These are phyloP conservation scores for Sesia apiformis DNA, from an alignment of 2,888 invertebrate species.

Conservation along the genomic window DNA sequence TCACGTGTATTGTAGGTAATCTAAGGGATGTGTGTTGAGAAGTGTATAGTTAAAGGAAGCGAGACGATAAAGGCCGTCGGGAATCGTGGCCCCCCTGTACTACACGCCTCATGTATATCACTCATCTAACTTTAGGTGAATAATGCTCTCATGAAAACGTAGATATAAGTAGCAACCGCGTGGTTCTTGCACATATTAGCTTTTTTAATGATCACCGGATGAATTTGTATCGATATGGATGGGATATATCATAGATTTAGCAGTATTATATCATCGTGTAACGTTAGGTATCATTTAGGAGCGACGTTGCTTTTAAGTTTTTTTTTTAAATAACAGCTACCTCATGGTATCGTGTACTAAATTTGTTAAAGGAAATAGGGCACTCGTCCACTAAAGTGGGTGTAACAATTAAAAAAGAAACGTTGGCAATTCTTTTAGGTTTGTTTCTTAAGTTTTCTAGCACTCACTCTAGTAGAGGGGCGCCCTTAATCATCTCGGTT, in stretches of 20 bases:
- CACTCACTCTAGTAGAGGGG: no score
- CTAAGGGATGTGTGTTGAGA: no score
- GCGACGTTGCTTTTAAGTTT: slow-evolving; percentile 31
- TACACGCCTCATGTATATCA: neutral
- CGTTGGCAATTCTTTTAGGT: no score
- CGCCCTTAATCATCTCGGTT: neutral
- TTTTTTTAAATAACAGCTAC: slow-evolving; percentile 44
- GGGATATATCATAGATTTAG: slow-evolving; percentile 42
- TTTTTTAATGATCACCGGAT: neutral
- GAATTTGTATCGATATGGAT: neutral
- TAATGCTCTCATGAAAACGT: slow-evolving; percentile 28
- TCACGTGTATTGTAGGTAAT: no score
- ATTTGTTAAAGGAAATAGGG: slow-evolving; percentile 6
- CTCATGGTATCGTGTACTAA: slow-evolving; percentile 50
- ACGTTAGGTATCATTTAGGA: slow-evolving; percentile 22
- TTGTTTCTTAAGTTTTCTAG: no score
- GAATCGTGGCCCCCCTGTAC: neutral
- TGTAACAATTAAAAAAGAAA: no score
- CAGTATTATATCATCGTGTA: slow-evolving; percentile 55
- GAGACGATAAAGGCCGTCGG: neutral
- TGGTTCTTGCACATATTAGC: slow-evolving; percentile 11
- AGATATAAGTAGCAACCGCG: slow-evolving; percentile 17
- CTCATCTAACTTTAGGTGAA: slow-evolving; percentile 4
- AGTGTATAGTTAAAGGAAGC: no score
- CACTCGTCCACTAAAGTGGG: neutral